A percentile compares a stretch with the other conserved stretches of the same genome.
These are phyloP conservation scores for Lepisosteus oculatus DNA, from an alignment of 2,113 vertebrate genomes.

Conservation along the genomic window DNA sequence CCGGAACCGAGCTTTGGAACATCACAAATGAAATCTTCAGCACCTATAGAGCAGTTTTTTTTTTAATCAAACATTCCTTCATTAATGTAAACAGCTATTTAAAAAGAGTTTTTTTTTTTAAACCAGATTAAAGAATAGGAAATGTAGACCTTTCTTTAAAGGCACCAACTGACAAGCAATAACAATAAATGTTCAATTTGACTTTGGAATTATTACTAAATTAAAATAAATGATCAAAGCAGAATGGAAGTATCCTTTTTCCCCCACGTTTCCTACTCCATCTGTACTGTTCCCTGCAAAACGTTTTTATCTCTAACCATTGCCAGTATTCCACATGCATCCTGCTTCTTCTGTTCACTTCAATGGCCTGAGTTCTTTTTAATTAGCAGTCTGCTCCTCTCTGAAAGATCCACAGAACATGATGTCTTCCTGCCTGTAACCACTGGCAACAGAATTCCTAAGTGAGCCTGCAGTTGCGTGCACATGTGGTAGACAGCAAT, in stretches of 20 bases:
- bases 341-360: constrained; percentile 7
- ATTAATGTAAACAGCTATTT: no score
- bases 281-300: constrained; percentile 11
- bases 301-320: constrained; percentile 8
- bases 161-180: constrained; percentile 8
- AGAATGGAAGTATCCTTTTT: not conserved
- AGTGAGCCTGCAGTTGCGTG: not conserved
- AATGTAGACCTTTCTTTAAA: not conserved
- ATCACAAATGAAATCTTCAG: no score
- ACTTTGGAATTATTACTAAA: not conserved
- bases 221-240: constrained; percentile 8
- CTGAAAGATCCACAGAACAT: not conserved
- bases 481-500: not conserved
- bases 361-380: constrained; percentile 17
- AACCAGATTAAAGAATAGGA: no score
- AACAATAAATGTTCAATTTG: constrained; percentile 13
- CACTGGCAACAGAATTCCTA: constrained; percentile 9
- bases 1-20: no score
- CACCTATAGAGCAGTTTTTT: no score
- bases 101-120: no score
- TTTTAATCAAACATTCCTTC: no score
- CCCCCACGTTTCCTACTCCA: not conserved
- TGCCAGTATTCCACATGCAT: constrained; percentile 10
- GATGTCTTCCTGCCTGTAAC: constrained; percentile 13
- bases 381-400: constrained; percentile 15